phyloP scores from a whole-genome alignment of 2,797 vertebrate genomes.

The Arrhamphus sclerolepis region DNA sequence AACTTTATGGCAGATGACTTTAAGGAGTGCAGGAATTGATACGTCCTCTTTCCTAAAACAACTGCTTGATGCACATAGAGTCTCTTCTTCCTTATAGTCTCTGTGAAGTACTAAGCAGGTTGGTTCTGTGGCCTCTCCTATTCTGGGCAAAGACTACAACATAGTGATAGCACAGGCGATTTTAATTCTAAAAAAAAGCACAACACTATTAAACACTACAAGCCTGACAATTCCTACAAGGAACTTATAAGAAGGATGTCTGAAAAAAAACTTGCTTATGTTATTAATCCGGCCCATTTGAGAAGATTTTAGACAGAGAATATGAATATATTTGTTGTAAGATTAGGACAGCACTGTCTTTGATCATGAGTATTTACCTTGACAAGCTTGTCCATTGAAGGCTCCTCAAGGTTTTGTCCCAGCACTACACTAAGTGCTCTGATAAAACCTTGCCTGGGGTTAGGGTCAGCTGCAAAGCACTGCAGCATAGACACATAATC shows the following conservation, averaged over 20 bases:
- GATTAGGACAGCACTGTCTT: neutral
- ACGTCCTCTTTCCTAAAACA: conserved; percentile 68
- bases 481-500: conserved; percentile 88
- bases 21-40: conserved; percentile 82
- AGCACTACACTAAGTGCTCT: conserved; percentile 84
- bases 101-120: conserved; percentile 22
- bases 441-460: conserved; percentile 84
- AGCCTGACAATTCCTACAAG: no score
- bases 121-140: conserved; percentile 55
- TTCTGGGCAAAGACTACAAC: conserved; percentile 72
- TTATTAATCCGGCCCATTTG: neutral
- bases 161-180: neutral
- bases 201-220: no score
- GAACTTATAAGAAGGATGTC: no score
- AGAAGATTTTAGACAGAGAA: neutral
- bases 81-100: conserved; percentile 36
- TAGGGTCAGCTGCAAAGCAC: conserved; percentile 86
- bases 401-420: conserved; percentile 72
- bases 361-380: conserved; percentile 51
- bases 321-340: neutral
- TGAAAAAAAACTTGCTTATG: neutral
- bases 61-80: conserved; percentile 24
- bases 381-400: conserved; percentile 54
- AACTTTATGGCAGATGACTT: conserved; percentile 77
- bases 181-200: neutral